A percentile compares a stretch with the other conserved stretches of the same genome.
phyloP scores from a whole-genome alignment of 2,888 invertebrate genomes.

The Erebia palarica region DNA sequence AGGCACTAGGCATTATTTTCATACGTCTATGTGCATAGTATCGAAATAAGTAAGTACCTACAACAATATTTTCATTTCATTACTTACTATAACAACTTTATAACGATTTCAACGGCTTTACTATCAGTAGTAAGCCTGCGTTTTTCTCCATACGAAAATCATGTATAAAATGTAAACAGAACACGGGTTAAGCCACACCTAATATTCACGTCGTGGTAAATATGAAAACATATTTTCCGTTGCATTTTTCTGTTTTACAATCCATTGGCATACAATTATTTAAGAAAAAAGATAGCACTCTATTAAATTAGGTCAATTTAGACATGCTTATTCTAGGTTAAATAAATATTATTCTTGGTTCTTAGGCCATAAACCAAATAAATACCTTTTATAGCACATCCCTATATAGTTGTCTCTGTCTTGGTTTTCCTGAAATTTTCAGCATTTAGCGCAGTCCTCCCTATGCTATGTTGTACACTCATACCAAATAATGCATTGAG shows the following conservation, averaged over 20 bases:
- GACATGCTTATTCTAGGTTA: too few relatives aligned
- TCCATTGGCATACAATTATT: too few relatives aligned
- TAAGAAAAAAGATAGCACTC: too few relatives aligned
- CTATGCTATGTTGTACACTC: slow-evolving; percentile 13
- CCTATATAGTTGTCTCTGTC: background rate
- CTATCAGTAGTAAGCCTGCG: slow-evolving; percentile 48
- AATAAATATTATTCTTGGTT: background rate
- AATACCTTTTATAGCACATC: background rate
- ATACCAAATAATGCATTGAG: slow-evolving; percentile 67
- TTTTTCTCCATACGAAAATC: slow-evolving; percentile 26
- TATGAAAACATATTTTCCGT: background rate
- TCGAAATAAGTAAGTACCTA: background rate
- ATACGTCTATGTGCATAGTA: background rate
- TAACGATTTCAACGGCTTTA: slow-evolving; percentile 49
- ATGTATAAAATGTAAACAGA: background rate
- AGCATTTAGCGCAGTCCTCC: background rate
- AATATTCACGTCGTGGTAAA: background rate
- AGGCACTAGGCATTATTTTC: too few relatives aligned
- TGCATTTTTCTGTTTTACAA: too few relatives aligned
- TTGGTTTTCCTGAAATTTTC: slow-evolving; percentile 8
- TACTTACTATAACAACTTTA: slow-evolving; percentile 51
- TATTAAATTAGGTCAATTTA: too few relatives aligned
- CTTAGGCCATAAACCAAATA: background rate
- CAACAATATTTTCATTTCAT: background rate
- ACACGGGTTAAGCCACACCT: slow-evolving; percentile 3